Conservation (phyloP, 2,888 invertebrate species). For the Meta bourneti region DNA sequence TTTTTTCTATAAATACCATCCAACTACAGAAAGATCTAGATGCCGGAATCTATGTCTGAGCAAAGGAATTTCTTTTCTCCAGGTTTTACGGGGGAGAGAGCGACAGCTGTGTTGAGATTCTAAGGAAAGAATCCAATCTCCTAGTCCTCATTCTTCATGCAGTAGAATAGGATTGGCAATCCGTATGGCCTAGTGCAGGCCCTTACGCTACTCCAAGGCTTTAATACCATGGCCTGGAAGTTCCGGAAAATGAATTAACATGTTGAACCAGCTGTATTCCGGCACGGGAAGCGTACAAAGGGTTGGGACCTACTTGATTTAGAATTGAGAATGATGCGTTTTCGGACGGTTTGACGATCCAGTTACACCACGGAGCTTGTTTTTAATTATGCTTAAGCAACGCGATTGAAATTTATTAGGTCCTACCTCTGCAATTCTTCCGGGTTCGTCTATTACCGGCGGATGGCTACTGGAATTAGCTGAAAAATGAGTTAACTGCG, state of each 20-base stretch:
- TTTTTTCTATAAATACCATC: conserved; percentile 63
- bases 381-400: neutral
- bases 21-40: conserved; percentile 52
- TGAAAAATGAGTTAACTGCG: neutral
- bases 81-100: conserved; percentile 18
- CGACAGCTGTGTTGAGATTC: conserved; percentile 68
- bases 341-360: conserved; percentile 3
- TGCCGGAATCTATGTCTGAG: conserved; percentile 54
- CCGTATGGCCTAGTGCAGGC: conserved; percentile 9
- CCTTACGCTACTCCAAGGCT: conserved; percentile 21
- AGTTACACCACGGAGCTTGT: neutral
- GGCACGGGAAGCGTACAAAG: too few species aligned
- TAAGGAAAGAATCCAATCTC: conserved; percentile 63
- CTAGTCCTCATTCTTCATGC: conserved; percentile 62
- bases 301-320: conserved; percentile 3
- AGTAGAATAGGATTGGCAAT: conserved; percentile 50
- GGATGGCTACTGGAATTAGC: neutral
- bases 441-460: too few species aligned
- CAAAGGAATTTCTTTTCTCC: conserved; percentile 41
- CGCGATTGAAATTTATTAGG: neutral
- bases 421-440: too few species aligned
- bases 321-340: conserved; percentile 27
- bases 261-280: conserved; percentile 50
- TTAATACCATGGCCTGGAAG: conserved; percentile 43
- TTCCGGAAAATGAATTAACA: conserved; percentile 59